A percentile compares a stretch with the other conserved stretches of the same genome.
Evolutionary conservation across 92 coral and sea anemone genomes (phyloP).

Genomic region (Epizoanthus illoricatus): DNA sequence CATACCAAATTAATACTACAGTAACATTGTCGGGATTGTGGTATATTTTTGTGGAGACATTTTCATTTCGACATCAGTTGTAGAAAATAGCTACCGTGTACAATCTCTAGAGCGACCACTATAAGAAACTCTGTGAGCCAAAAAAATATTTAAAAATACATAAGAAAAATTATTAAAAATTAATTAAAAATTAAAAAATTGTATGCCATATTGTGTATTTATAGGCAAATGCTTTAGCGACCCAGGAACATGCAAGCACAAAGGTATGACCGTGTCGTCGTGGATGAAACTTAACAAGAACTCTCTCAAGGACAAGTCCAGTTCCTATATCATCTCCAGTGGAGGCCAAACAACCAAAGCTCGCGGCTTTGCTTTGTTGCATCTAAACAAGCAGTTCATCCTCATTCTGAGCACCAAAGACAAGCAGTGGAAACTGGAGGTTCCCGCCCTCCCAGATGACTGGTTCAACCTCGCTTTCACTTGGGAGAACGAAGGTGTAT

Average conservation of each 20-base stretch:
- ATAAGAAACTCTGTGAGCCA: too few relatives aligned
- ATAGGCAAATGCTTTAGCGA: conserved; percentile 81
- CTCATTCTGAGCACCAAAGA: conserved; percentile 70
- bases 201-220: neutral
- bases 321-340: conserved; percentile 79
- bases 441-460: conserved; percentile 66
- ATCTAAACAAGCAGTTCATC: conserved; percentile 62
- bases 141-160: too few relatives aligned
- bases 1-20: too few relatives aligned
- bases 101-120: too few relatives aligned
- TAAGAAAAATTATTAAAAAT: too few relatives aligned
- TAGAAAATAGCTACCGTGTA: too few relatives aligned
- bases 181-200: too few relatives aligned
- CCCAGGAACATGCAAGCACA: conserved; percentile 70
- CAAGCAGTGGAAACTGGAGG: conserved; percentile 79
- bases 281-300: conserved; percentile 70
- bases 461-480: conserved; percentile 94
- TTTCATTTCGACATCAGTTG: too few relatives aligned
- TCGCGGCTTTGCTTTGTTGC: conserved; percentile 82
- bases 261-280: conserved; percentile 71
- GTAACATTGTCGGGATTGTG: too few relatives aligned
- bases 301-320: conserved; percentile 44
- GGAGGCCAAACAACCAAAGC: conserved; percentile 89
- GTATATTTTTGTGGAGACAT: too few relatives aligned
- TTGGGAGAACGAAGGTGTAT: conserved; percentile 63